Evolutionary conservation across 2,888 invertebrate species (phyloP).

Genomic region (Caenorhabditis sulstoni): DNA sequence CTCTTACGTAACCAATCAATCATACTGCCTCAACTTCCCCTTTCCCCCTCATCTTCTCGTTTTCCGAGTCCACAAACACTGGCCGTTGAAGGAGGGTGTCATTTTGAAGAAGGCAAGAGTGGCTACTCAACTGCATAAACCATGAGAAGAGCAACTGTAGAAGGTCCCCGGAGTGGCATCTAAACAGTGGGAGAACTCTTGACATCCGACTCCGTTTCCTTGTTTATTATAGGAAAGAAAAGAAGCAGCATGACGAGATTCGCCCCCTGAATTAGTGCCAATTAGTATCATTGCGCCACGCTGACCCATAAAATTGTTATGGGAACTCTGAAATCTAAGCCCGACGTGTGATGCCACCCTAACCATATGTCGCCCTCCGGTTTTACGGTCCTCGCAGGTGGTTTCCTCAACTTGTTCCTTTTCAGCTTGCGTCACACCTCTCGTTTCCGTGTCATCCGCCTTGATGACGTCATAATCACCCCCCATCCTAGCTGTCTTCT

Average conservation of each 20-base stretch:
- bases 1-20: slow-evolving; percentile 43
- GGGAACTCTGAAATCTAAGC: slow-evolving; percentile 42
- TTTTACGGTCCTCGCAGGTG: slow-evolving; percentile 29
- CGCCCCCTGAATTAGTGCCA: slow-evolving; percentile 28
- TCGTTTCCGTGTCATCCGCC: slow-evolving; percentile 49
- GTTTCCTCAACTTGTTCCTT: slow-evolving; percentile 29
- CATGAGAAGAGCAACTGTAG: slow-evolving; percentile 22
- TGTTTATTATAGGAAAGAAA: background rate
- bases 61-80: slow-evolving; percentile 15
- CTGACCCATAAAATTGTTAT: slow-evolving; percentile 20
- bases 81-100: slow-evolving; percentile 13
- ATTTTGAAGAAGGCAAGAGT: slow-evolving; percentile 19
- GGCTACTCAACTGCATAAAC: slow-evolving; percentile 18
- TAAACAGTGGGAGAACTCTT: slow-evolving; percentile 26
- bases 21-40: background rate
- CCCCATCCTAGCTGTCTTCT: too few species aligned
- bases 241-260: background rate
- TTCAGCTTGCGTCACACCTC: slow-evolving; percentile 39
- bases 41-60: background rate
- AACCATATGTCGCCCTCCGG: slow-evolving; percentile 27
- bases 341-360: slow-evolving; percentile 2
- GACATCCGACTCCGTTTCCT: background rate
- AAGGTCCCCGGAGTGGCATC: too few species aligned
- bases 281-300: slow-evolving; percentile 51
- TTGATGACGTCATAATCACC: slow-evolving; percentile 24